Evolutionary conservation across 2,888 invertebrate species (phyloP).

Genomic region (Pheosia tremula): DNA sequence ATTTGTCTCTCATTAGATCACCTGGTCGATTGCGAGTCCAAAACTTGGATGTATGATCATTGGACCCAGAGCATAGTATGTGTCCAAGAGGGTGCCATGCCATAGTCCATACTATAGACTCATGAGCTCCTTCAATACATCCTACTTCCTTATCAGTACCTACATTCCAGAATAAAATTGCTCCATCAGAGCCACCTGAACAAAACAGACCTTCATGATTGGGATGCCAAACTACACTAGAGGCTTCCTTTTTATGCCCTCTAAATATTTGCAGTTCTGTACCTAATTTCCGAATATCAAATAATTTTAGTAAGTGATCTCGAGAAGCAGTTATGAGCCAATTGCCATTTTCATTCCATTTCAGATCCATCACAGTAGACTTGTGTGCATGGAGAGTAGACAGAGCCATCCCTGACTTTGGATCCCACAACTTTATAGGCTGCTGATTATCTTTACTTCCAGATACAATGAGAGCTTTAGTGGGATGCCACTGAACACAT

Average conservation of each 20-base stretch:
- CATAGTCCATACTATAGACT: conserved; percentile 99
- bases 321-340: conserved; percentile 99
- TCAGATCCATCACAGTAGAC: conserved; percentile 99
- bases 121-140: conserved; percentile 99
- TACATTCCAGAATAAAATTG: conserved; percentile 99
- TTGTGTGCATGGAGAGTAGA: conserved; percentile 99
- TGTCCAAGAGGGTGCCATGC: conserved; percentile 99
- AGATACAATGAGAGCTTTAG: conserved; percentile 97
- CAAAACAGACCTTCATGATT: conserved; percentile 98
- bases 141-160: conserved; percentile 99
- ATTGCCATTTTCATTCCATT: conserved; percentile 99
- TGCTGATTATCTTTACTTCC: conserved; percentile 99
- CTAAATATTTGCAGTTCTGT: conserved; percentile 98
- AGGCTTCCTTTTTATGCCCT: conserved; percentile 99
- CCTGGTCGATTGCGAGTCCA: conserved; percentile 99
- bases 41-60: conserved; percentile 99
- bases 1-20: conserved; percentile 99
- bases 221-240: conserved; percentile 99
- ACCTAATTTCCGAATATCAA: conserved; percentile 97
- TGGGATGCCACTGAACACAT: conserved; percentile 99
- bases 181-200: conserved; percentile 99
- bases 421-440: conserved; percentile 99
- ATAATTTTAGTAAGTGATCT: conserved; percentile 98
- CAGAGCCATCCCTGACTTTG: conserved; percentile 96
- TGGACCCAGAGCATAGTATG: conserved; percentile 99